phyloP scores from a whole-genome alignment of 2,113 vertebrate species.

The Pao palembangensis region DNA sequence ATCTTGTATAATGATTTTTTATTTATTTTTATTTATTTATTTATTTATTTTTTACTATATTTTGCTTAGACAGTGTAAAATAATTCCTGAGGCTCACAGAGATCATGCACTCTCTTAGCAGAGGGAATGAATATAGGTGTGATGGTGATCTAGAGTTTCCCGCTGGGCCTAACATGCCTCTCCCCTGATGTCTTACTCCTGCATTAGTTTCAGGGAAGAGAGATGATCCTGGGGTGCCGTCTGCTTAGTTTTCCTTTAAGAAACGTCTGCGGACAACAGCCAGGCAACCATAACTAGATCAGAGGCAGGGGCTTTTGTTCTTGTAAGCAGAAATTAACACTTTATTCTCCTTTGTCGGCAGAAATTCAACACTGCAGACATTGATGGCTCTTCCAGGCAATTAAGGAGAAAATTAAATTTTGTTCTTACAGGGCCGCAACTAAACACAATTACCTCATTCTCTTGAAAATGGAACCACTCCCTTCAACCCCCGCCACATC shows the following conservation, averaged over 20 bases:
- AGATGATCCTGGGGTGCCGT: slow-evolving; percentile 56
- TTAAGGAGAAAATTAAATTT: slow-evolving; percentile 71
- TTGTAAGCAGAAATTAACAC: slow-evolving; percentile 85
- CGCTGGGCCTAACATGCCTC: slow-evolving; percentile 55
- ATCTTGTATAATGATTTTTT: slow-evolving; percentile 50
- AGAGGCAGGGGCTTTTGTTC: slow-evolving; percentile 73
- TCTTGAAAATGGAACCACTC: slow-evolving; percentile 29
- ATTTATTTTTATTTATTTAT: slow-evolving; percentile 60
- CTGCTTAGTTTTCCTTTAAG: slow-evolving; percentile 73
- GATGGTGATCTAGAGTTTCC: slow-evolving; percentile 75
- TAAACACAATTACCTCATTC: slow-evolving; percentile 66
- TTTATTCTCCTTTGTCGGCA: slow-evolving; percentile 80
- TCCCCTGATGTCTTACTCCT: slow-evolving; percentile 66
- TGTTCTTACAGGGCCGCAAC: slow-evolving; percentile 49
- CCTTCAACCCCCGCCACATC: too few relatives aligned
- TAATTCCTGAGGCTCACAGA: slow-evolving; percentile 69
- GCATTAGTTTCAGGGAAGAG: slow-evolving; percentile 73
- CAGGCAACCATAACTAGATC: slow-evolving; percentile 77
- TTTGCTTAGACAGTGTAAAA: slow-evolving; percentile 83
- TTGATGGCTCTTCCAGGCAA: slow-evolving; percentile 62
- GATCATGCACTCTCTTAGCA: slow-evolving; percentile 61
- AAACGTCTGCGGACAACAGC: slow-evolving; percentile 68
- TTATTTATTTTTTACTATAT: slow-evolving; percentile 63
- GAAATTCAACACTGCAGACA: slow-evolving; percentile 76
- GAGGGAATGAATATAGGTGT: slow-evolving; percentile 64